These are phyloP conservation scores for Rhinogobius similis DNA, from an alignment of 2,113 vertebrate species.

Conservation along the genomic window DNA sequence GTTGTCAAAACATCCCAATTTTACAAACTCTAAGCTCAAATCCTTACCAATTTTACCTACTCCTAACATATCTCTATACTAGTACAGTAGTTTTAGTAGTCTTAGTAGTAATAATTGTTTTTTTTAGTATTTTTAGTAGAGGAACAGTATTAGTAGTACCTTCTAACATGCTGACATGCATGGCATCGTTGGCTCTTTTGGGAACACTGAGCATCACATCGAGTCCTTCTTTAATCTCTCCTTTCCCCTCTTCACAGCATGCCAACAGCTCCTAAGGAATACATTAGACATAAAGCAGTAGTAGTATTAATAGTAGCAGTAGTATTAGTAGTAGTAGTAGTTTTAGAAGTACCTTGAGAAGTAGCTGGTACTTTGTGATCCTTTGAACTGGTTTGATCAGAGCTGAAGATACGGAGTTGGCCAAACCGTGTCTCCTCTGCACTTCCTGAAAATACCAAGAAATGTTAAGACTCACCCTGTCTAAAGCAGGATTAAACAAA, in stretches of 20 bases:
- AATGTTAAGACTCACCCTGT: neutral
- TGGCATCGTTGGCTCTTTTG: constrained; percentile 97
- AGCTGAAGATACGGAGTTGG: constrained; percentile 97
- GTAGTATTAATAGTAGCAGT: neutral
- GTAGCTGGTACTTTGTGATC: constrained; percentile 97
- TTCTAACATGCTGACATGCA: constrained; percentile 99
- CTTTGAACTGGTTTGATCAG: constrained; percentile 98
- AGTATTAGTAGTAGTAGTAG: neutral
- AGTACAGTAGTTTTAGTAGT: neutral
- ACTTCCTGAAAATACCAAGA: constrained; percentile 83
- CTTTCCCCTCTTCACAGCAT: constrained; percentile 98
- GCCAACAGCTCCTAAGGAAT: constrained; percentile 89
- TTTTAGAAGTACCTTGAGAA: constrained; percentile 86
- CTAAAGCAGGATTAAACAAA: neutral
- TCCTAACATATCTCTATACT: neutral
- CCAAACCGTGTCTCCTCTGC: constrained; percentile 91
- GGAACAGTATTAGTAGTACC: constrained; percentile 73
- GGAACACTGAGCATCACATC: constrained; percentile 99
- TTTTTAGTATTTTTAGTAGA: neutral
- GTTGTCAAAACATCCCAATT: too few species aligned
- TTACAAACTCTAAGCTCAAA: too few species aligned
- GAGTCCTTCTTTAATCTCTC: constrained; percentile 97
- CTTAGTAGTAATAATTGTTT: neutral
- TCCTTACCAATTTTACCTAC: too few species aligned
- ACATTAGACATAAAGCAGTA: constrained; percentile 1